Conservation (phyloP, 2,888 invertebrate species). For the Temnothorax unifasciatus region DNA sequence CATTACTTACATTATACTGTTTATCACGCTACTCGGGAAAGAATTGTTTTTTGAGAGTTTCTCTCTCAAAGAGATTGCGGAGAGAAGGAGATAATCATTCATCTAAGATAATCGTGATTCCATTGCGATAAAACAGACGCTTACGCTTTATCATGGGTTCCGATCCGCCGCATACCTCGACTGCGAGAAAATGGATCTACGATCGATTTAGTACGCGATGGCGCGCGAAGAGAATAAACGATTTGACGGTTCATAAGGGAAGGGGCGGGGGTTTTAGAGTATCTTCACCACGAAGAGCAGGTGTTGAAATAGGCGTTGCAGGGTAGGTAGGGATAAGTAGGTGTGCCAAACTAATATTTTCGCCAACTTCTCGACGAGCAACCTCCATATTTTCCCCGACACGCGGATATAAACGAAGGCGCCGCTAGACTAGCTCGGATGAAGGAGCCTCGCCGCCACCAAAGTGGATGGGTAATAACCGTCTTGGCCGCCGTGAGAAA, state of each 20-base stretch:
- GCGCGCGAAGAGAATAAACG: constrained; percentile 29
- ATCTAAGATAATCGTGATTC: constrained; percentile 28
- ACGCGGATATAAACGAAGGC: constrained; percentile 54
- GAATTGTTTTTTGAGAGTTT: not conserved
- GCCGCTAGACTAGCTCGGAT: constrained; percentile 26
- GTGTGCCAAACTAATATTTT: constrained; percentile 73
- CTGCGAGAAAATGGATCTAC: constrained; percentile 27
- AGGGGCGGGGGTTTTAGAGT: not conserved
- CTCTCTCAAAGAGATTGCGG: not conserved
- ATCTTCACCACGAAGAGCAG: constrained; percentile 43
- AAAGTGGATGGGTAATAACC: constrained; percentile 78
- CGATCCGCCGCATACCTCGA: constrained; percentile 19
- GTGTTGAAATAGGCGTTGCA: constrained; percentile 57
- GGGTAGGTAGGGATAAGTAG: constrained; percentile 60
- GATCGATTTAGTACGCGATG: constrained; percentile 16
- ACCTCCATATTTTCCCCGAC: constrained; percentile 61
- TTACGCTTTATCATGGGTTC: constrained; percentile 29
- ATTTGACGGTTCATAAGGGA: constrained; percentile 15
- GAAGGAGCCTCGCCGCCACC: constrained; percentile 56
- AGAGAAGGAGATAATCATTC: constrained; percentile 15
- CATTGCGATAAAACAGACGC: constrained; percentile 30
- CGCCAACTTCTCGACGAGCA: constrained; percentile 67
- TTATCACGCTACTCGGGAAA: not conserved
- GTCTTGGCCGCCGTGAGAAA: constrained; percentile 77
- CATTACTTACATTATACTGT: not conserved